Percentiles rank a stretch among this genome's conserved stretches.
Evolutionary conservation across 2,888 invertebrate species (phyloP).

Genomic region (Himalopsyche anomala): DNA sequence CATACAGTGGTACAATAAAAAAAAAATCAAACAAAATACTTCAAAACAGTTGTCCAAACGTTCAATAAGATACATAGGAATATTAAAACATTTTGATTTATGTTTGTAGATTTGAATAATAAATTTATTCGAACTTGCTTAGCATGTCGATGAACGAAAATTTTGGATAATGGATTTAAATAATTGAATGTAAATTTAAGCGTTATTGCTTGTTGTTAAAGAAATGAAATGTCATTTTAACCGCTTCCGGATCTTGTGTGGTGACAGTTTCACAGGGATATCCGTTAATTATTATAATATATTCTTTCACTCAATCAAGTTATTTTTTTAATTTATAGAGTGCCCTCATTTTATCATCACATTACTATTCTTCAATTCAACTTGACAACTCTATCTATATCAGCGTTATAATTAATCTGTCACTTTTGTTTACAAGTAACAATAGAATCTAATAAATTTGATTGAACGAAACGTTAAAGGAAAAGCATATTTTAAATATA

Average conservation of each 20-base stretch:
- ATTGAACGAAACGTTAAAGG: too few species aligned
- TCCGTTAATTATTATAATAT: too few species aligned
- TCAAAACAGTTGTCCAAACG: slow-evolving; percentile 12
- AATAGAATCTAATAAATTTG: too few species aligned
- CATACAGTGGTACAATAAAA: background rate
- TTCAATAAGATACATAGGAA: background rate
- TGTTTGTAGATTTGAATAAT: background rate
- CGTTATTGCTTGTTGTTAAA: background rate
- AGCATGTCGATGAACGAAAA: background rate
- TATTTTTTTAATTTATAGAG: too few species aligned
- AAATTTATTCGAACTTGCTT: background rate
- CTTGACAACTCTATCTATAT: too few species aligned
- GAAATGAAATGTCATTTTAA: background rate
- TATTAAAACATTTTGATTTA: background rate
- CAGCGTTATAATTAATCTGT: too few species aligned
- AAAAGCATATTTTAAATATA: too few species aligned
- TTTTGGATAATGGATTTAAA: background rate
- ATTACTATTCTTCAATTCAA: too few species aligned
- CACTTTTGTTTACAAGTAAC: too few species aligned
- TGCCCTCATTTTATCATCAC: too few species aligned
- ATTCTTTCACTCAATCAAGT: too few species aligned
- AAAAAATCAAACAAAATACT: background rate
- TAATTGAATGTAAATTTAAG: background rate
- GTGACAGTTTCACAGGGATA: too few species aligned
- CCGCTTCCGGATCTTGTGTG: slow-evolving; percentile 3